Evolutionary conservation across 2,888 invertebrate species (phyloP).

Genomic region (Anoplius nigerrimus): DNA sequence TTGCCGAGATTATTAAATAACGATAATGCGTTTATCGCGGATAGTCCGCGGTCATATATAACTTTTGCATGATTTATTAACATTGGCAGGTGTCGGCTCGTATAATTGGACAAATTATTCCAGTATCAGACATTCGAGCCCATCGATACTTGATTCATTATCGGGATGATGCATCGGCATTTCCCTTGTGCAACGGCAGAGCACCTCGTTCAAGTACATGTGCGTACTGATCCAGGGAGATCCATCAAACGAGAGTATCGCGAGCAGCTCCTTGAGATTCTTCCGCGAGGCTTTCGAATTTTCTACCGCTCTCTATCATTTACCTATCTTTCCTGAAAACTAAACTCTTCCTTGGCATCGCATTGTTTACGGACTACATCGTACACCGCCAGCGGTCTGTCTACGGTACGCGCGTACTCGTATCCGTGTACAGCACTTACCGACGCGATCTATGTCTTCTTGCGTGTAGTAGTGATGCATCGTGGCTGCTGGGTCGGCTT

Average conservation of each 20-base stretch:
- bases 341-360: no score
- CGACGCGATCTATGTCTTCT: slow-evolving; percentile 69
- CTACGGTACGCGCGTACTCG: no score
- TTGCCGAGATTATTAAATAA: slow-evolving; percentile 16
- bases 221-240: no score
- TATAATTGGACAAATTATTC: slow-evolving; percentile 15
- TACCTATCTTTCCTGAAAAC: no score
- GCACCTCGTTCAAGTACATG: no score
- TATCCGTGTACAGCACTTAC: slow-evolving; percentile 54
- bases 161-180: slow-evolving; percentile 8
- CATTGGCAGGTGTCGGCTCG: slow-evolving; percentile 12
- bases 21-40: slow-evolving; percentile 13
- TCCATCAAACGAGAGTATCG: no score
- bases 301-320: no score
- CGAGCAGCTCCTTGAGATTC: no score
- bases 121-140: slow-evolving; percentile 9
- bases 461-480: slow-evolving; percentile 70
- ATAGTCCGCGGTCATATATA: slow-evolving; percentile 8
- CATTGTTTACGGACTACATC: no score
- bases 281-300: no score
- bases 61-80: slow-evolving; percentile 24
- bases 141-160: slow-evolving; percentile 15
- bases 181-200: no score
- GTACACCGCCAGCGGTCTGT: no score
- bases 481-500: slow-evolving; percentile 55